A percentile compares a stretch with the other conserved stretches of the same genome.
Evolutionary conservation across 2,888 invertebrate genomes (phyloP).

Genomic region (Parnassius glacialis): DNA sequence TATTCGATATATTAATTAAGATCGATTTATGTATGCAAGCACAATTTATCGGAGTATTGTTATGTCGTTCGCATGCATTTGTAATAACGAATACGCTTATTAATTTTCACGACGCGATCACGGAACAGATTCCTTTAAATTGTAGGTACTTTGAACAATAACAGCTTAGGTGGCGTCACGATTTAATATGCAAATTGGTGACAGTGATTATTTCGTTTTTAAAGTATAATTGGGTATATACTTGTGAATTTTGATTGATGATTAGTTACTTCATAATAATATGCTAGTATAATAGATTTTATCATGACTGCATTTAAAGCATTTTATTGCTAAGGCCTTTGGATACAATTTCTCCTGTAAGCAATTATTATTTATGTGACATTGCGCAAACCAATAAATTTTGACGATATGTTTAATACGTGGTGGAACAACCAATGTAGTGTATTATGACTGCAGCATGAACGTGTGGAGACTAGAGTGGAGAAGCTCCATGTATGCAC

Average conservation of each 20-base stretch:
- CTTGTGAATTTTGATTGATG: conserved; percentile 8
- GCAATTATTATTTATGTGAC: neutral
- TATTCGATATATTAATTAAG: no score
- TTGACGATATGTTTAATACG: no score
- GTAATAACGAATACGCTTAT: neutral
- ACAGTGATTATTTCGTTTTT: neutral
- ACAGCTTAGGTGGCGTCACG: neutral
- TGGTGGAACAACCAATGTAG: no score
- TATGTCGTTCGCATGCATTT: neutral
- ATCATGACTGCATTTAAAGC: neutral
- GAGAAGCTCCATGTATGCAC: no score
- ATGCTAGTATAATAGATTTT: neutral
- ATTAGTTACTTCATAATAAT: neutral
- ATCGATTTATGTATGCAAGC: no score
- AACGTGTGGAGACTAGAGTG: no score
- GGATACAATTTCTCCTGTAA: neutral
- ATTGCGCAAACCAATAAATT: neutral
- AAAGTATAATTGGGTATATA: conserved; percentile 1
- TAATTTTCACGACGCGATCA: conserved; percentile 11
- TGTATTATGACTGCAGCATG: no score
- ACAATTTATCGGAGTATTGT: no score
- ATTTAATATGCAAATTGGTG: conserved; percentile 1
- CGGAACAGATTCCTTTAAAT: conserved; percentile 15
- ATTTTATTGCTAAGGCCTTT: neutral
- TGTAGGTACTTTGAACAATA: conserved; percentile 6